Conservation (phyloP, 1,140 invertebrate genomes). For the Hylyphantes graminicola region DNA sequence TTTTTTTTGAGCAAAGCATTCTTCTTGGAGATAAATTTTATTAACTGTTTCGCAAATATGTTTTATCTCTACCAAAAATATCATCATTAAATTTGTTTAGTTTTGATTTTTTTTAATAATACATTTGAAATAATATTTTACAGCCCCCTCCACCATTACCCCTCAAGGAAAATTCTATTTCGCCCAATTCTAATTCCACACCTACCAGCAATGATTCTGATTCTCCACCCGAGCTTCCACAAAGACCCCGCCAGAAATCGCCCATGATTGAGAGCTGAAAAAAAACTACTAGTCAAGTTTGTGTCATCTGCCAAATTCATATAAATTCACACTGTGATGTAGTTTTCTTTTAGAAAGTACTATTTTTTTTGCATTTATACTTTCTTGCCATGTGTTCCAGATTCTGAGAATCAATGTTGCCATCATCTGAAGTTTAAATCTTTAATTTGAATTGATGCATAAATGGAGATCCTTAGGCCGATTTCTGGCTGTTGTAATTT, state of each 20-base stretch:
- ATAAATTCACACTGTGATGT: conserved; percentile 33
- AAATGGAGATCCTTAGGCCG: too few relatives aligned
- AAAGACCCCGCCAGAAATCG: conserved; percentile 16
- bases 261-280: conserved; percentile 13
- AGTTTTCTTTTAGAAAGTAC: background rate
- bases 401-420: conserved; percentile 9
- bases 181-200: background rate
- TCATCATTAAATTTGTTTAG: background rate
- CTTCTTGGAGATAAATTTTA: background rate
- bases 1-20: background rate
- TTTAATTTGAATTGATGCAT: too few relatives aligned
- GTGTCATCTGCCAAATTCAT: conserved; percentile 43
- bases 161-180: conserved; percentile 32
- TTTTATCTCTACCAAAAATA: background rate
- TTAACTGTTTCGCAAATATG: background rate
- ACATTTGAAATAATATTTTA: background rate
- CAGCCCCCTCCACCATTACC: conserved; percentile 50
- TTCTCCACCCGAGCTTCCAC: conserved; percentile 28
- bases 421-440: too few relatives aligned
- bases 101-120: background rate
- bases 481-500: too few relatives aligned
- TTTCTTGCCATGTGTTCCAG: background rate
- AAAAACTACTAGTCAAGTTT: conserved; percentile 31
- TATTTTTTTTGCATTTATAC: conserved; percentile 1
- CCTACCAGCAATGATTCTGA: conserved; percentile 14